Evolutionary conservation across 1,140 invertebrate genomes (phyloP), one percentile per base, ranked within the genome.

Genomic region (Nymphalis io): DNA sequence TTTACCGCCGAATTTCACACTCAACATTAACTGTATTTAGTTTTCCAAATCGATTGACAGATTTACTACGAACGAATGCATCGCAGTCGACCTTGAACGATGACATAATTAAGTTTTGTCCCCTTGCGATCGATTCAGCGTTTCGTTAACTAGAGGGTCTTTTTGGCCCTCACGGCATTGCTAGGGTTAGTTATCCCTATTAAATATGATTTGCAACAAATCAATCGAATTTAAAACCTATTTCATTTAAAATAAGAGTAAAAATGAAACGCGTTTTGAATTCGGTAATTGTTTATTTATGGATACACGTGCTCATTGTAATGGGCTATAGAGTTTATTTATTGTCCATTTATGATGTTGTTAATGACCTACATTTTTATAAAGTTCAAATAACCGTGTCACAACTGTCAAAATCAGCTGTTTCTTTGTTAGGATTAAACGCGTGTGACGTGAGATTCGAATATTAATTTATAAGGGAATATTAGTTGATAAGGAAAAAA

Each of bases 21-120:
- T 62, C 40, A 53, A 53, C 51, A 53, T 20, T 53, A 53, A 55
- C 51, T 55, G 51, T 55, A 63, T 21, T 63, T 53, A 63, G 44
- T 38, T 66, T 57, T 68, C 59, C 59, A 48, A n/a, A 58, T 16
- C 48, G 60, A 68, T 69, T 66, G 61, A 63, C 62, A 66, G 65
- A 70, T 70, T 73, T 73, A 70, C 69, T 51, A 70, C 53, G 23
- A 51, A 23, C 67, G 74, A 72, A 60, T 78, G 80, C 81, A 82
- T 69, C 74, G 38, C 64, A 44, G 59, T 62, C 70, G 85, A 88
- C 85, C 85, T 88, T 88, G 85, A 86, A 78, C 73, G 69, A 68
- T 82, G 84, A 83, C 79, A 83, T 85, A 85, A 88, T 86, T 81
- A 85, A 81, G 80, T 86, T 84, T 77, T 40, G 75, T 70, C 73